Conservation (phyloP, 2,797 vertebrate genomes). For the Malurus splendens region DNA sequence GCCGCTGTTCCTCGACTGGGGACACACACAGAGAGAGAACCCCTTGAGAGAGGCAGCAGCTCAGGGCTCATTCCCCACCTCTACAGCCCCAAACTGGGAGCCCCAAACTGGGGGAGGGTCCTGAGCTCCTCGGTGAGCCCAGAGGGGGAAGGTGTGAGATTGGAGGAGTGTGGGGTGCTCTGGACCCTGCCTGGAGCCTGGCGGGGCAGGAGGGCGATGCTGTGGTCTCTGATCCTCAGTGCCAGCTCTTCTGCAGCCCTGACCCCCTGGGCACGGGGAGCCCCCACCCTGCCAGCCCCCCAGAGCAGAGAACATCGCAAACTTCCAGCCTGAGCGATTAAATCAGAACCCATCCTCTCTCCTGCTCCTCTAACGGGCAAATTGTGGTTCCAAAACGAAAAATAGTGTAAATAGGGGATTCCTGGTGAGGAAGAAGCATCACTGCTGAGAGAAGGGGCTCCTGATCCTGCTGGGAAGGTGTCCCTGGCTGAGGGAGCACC, state of each 20-base stretch:
- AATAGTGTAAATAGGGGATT: neutral
- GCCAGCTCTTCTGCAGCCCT: neutral
- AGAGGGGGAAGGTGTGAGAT: neutral
- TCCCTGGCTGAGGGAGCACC: neutral
- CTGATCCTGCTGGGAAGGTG: neutral
- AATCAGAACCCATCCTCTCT: neutral
- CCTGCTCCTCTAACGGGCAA: neutral
- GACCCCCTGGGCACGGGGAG: neutral
- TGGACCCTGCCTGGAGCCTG: neutral
- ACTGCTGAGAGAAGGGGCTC: neutral
- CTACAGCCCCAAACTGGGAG: neutral
- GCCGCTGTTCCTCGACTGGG: conserved; percentile 91
- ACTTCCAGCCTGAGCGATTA: neutral
- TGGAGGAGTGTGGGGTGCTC: too few species aligned
- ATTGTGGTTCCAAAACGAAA: neutral
- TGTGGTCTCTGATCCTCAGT: neutral
- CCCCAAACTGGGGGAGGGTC: too few species aligned
- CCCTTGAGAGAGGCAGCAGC: neutral
- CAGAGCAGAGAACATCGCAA: neutral
- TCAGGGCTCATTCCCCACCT: neutral
- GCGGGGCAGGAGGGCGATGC: neutral
- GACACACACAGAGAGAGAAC: neutral
- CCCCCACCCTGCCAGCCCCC: neutral
- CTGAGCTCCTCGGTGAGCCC: too few species aligned
- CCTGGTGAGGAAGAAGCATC: neutral